Conservation (phyloP, 2,797 vertebrate genomes). For the Onychomys arenicola region DNA sequence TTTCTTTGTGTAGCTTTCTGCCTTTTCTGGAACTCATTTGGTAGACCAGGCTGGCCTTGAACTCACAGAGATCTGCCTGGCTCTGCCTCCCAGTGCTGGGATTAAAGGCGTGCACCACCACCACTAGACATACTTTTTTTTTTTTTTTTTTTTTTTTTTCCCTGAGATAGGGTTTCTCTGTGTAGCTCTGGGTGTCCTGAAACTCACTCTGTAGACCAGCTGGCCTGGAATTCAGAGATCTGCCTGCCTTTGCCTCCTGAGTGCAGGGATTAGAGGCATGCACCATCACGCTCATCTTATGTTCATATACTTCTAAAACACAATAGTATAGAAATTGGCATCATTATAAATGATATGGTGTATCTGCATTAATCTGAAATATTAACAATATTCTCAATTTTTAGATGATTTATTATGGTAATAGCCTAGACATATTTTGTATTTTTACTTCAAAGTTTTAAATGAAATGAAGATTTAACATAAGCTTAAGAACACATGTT, state of each 20-base stretch:
- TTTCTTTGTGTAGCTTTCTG: not conserved
- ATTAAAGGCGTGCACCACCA: not conserved
- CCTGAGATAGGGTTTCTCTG: too few species aligned
- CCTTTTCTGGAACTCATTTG: not conserved
- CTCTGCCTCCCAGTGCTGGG: not conserved
- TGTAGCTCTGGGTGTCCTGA: too few species aligned
- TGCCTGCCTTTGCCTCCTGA: not conserved
- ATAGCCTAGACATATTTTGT: slow-evolving; percentile 25
- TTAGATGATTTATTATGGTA: slow-evolving; percentile 10
- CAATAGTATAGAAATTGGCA: not conserved
- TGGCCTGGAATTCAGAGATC: not conserved
- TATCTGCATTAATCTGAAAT: not conserved
- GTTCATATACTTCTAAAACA: slow-evolving; percentile 25
- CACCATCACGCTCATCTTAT: not conserved
- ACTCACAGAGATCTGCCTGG: not conserved
- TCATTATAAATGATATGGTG: not conserved
- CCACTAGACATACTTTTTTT: too few species aligned
- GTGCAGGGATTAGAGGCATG: not conserved
- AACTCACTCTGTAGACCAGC: not conserved
- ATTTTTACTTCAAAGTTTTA: slow-evolving; percentile 59
- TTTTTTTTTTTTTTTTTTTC: too few species aligned
- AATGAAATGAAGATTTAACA: not conserved
- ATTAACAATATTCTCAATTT: slow-evolving; percentile 46
- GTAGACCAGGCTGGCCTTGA: not conserved
- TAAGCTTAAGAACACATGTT: not conserved